phyloP scores from a whole-genome alignment of 1,140 invertebrate genomes.

The Goniozus legneri region DNA sequence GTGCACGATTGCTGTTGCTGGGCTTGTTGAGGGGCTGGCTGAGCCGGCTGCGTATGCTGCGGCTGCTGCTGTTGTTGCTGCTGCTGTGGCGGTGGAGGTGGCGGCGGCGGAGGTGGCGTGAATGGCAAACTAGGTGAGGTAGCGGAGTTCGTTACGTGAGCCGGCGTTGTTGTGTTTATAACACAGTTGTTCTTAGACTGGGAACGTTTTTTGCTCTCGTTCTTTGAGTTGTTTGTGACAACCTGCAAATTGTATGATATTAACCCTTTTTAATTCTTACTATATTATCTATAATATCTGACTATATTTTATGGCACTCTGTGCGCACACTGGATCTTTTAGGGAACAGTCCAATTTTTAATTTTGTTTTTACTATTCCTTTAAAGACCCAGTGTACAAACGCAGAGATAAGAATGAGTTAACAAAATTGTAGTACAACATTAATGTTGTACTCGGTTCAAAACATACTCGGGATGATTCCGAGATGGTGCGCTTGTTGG shows the following conservation, averaged over 20 bases:
- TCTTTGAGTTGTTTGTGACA: slow-evolving; percentile 18
- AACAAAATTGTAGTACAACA: too few species aligned
- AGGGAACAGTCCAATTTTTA: too few species aligned
- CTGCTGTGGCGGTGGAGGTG: slow-evolving; percentile 4
- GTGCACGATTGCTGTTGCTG: slow-evolving; percentile 13
- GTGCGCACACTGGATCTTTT: too few species aligned
- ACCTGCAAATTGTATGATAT: too few species aligned
- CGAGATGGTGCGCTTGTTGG: neutral
- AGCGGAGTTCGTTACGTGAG: slow-evolving; percentile 37
- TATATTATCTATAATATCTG: too few species aligned
- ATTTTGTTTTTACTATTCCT: too few species aligned
- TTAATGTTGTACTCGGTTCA: neutral
- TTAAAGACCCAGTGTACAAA: too few species aligned
- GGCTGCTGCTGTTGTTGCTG: slow-evolving; percentile 6
- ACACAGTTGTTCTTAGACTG: slow-evolving; percentile 27
- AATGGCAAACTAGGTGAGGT: slow-evolving; percentile 45
- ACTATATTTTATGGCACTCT: too few species aligned
- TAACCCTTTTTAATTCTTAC: too few species aligned
- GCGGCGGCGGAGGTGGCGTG: slow-evolving; percentile 28
- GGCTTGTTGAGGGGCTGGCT: neutral
- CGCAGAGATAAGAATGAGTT: too few species aligned
- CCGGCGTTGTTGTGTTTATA: slow-evolving; percentile 9
- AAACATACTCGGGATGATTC: slow-evolving; percentile 16
- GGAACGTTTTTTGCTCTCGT: slow-evolving; percentile 29
- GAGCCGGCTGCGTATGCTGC: neutral